Base-by-base conservation (phyloP, 2,797 vertebrate genomes). In the Acanthurus lineatus region DNA sequence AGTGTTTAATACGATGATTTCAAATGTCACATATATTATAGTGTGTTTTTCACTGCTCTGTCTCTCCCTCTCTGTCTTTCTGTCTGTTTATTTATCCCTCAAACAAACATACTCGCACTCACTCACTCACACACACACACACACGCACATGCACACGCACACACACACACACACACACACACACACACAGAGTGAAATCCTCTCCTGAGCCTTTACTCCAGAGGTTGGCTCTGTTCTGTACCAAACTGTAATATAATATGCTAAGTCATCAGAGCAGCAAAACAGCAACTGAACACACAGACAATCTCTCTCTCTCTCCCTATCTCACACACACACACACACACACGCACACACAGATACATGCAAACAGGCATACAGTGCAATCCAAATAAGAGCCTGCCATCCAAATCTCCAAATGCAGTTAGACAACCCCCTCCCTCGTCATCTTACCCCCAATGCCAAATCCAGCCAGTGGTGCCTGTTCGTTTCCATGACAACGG, bases 401-500 rank as follows among this genome's bases (percentile, higher is more conserved):
- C 54, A 59, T 86, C 68, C 62, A 85, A 75, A 81, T 83, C 75
- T 73, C 80, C 54, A 83, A 78, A 86, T 88, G 81, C 72, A 82
- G 60, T 67, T 53, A 64, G 72, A 86, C 73, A 85, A 25, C 77
- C 79, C 73, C 69, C 67, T 73, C 59, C 61, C 64, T 80, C 53
- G 25, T 75, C 82, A 69, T 85, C 76, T 62, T 75, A 68, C 53
- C 17, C 77, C 71, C 63, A 16, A 79, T 69, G 57, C 77, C 81
- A 87, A 75, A 86, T 80, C 81, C 72, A 87, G 53, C 81, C 83
- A 84, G 82, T 58, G 70, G 84, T 82, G 72, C 83, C 77, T 70
- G 57, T 73, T 79, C 14, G 81, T 92, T 88, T 83, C 89, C 82
- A 89, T 85, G 85, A 85, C 88, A 87, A 92, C 88, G 16, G 54